Evolutionary conservation across 2,797 vertebrate genomes (phyloP), one percentile per base, ranked within the genome.

Genomic region (Centroberyx gerrardi): DNA sequence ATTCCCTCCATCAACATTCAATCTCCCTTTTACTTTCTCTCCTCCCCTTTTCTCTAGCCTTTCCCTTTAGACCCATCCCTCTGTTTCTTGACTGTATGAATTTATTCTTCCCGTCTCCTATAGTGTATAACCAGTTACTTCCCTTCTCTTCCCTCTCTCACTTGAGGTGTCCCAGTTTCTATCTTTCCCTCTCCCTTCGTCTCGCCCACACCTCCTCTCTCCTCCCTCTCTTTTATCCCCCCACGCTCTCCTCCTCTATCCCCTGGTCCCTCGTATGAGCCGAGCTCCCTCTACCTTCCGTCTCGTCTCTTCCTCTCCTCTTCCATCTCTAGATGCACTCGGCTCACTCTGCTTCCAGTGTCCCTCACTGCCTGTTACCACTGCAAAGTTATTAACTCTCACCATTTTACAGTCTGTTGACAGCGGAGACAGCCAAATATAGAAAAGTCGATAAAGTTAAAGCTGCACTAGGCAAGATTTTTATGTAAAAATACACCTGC

Each of bases 81-180:
- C 49, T 4, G 8, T 69, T 55, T 58, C 36, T 62, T 62, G 46
- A 29, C 38, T 46, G 3, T 4, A 63, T 53, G 8, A 75, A 69
- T 75, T 62, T 58, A 44, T 74, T 78, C 46, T 59, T 82, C 22
- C 48, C 27, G 0, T 49, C 31, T 38, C 51, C 0, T 0, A 22
- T 22, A 53, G n/a, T 27, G 38, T 4, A 3, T 44, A 65, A 68
- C 61, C n/a, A 53, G 38, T 48, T 52, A 18, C 28, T 56, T 76
- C 36, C 60, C 9, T 29, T 18, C 18, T 40, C 0, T 40, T 59
- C 36, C 40, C 40, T 40, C 27, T 69, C 58, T 80, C 66, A 67
- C 56, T 79, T 9, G 68, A 68, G 52, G 33, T 80, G 74, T 80
- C 82, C 80, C 79, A 86, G 56, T 82, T 87, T 82, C 62, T 58